Conservation (phyloP, 2,113 vertebrate species). For the Bubalus kerabau region DNA sequence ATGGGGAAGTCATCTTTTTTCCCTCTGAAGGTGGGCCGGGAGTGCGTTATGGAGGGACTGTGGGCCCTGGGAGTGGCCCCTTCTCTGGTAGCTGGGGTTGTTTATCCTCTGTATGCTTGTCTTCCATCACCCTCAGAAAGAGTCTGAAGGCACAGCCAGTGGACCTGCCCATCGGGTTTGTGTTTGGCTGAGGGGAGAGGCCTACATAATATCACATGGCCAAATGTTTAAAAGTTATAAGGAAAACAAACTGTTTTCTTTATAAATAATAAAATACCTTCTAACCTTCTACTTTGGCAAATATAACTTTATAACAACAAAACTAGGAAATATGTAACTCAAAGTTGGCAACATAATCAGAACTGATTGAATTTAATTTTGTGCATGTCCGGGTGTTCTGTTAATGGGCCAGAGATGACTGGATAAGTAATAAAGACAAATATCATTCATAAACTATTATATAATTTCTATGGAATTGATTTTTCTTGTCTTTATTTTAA, state of each 20-base stretch:
- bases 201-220: not conserved
- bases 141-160: not conserved
- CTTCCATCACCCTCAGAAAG: rapidly evolving
- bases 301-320: not conserved
- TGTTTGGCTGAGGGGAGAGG: not conserved
- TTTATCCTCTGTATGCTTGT: not conserved
- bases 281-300: not conserved
- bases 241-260: not conserved
- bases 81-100: rapidly evolving
- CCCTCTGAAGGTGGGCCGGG: not conserved
- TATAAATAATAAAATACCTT: not conserved
- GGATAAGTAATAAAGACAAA: not conserved
- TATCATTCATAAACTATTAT: not conserved
- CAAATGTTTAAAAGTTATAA: not conserved
- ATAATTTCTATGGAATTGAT: not conserved
- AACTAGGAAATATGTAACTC: not conserved
- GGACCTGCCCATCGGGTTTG: not conserved
- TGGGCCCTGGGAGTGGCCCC: not conserved
- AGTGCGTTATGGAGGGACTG: rapidly evolving
- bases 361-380: not conserved
- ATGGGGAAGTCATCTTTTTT: not conserved
- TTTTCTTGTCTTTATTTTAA: not conserved
- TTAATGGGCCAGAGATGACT: not conserved
- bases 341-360: not conserved
- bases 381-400: not conserved